Percentiles rank a stretch among this genome's conserved stretches.
Conservation (phyloP, 2,888 invertebrate genomes). For the Hirtodrosophila confusa region DNA sequence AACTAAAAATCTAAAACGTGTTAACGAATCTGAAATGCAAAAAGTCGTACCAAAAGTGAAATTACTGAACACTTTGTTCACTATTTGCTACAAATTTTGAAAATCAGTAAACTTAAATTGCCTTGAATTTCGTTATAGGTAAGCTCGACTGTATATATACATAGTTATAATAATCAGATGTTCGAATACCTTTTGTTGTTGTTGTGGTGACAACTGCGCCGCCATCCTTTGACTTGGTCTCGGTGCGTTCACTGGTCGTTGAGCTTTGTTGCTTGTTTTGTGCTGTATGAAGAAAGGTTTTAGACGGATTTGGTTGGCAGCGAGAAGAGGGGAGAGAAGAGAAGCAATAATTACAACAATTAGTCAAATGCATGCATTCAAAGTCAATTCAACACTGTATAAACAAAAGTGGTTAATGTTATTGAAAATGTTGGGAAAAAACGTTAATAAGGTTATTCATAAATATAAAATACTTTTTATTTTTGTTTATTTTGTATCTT, state of each 20-base stretch:
- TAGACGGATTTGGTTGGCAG: slow-evolving; percentile 54
- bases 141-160: too few relatives aligned
- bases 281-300: slow-evolving; percentile 69
- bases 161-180: background rate
- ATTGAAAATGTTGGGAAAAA: slow-evolving; percentile 31
- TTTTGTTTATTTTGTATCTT: slow-evolving; percentile 47
- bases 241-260: slow-evolving; percentile 84
- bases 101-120: too few relatives aligned
- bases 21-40: too few relatives aligned
- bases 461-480: slow-evolving; percentile 17
- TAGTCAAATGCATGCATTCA: slow-evolving; percentile 69
- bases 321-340: slow-evolving; percentile 42
- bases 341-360: slow-evolving; percentile 68
- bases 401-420: slow-evolving; percentile 24
- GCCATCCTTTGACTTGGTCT: slow-evolving; percentile 86
- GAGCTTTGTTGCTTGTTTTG: slow-evolving; percentile 74
- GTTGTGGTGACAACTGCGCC: slow-evolving; percentile 86
- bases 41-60: too few relatives aligned
- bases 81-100: too few relatives aligned
- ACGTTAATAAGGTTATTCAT: slow-evolving; percentile 34
- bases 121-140: too few relatives aligned
- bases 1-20: too few relatives aligned
- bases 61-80: too few relatives aligned
- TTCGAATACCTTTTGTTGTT: slow-evolving; percentile 86
- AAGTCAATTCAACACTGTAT: slow-evolving; percentile 19